phyloP scores from a whole-genome alignment of 2,888 invertebrate genomes.

The Eupithecia tripunctaria region DNA sequence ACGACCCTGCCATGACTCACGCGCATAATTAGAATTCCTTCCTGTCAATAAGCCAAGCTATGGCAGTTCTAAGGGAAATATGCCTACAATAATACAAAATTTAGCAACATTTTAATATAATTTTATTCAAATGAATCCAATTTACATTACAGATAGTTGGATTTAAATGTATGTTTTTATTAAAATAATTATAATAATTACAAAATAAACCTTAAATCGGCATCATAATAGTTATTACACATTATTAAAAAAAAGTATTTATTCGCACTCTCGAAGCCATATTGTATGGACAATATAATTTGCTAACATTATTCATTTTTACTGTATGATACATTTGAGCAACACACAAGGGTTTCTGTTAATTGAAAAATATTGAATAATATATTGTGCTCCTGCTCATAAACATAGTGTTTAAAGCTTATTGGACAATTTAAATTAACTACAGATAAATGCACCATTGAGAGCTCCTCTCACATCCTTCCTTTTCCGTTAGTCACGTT shows the following conservation, averaged over 20 bases:
- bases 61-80: not conserved
- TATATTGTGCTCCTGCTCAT: constrained; percentile 73
- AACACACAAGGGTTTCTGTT: constrained; percentile 65
- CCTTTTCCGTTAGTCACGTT: constrained; percentile 52
- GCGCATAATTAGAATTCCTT: constrained; percentile 15
- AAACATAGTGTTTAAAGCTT: constrained; percentile 76
- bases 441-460: constrained; percentile 83
- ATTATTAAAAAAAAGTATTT: constrained; percentile 69
- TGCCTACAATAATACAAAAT: constrained; percentile 59
- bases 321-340: constrained; percentile 65
- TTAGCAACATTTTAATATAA: constrained; percentile 85
- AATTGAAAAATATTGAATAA: constrained; percentile 69
- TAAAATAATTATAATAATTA: constrained; percentile 83
- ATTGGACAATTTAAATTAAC: constrained; percentile 80
- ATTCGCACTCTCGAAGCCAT: constrained; percentile 72
- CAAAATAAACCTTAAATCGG: constrained; percentile 80
- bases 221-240: constrained; percentile 72
- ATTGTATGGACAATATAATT: constrained; percentile 68
- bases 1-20: constrained; percentile 22
- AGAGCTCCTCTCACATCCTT: constrained; percentile 60
- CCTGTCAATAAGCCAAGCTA: constrained; percentile 18
- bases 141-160: constrained; percentile 82
- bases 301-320: constrained; percentile 60
- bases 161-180: constrained; percentile 78
- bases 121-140: constrained; percentile 85